Evolutionary conservation across 2,797 vertebrate genomes (phyloP).

Genomic region (Ispidina lecontei): DNA sequence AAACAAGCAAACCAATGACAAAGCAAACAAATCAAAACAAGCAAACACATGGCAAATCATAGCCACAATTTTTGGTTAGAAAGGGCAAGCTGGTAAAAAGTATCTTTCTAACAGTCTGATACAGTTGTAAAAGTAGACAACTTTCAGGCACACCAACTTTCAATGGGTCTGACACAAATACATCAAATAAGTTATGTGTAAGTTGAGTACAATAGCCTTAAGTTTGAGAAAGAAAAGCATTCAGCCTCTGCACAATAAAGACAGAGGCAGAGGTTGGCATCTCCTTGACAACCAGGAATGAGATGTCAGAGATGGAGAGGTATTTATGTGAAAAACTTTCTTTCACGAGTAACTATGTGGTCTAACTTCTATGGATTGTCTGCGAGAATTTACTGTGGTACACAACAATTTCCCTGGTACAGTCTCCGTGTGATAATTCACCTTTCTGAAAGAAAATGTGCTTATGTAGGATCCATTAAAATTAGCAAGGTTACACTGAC

Average conservation of each 20-base stretch:
- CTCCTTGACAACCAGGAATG: background rate
- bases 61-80: background rate
- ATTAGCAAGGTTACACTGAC: fast-evolving
- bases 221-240: background rate
- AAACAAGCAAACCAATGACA: background rate
- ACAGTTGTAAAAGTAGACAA: background rate
- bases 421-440: background rate
- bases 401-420: background rate
- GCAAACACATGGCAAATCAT: no score
- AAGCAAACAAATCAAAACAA: background rate
- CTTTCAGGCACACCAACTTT: background rate
- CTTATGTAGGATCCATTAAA: background rate
- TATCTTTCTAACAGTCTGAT: background rate
- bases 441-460: background rate
- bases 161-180: background rate
- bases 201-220: background rate
- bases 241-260: background rate
- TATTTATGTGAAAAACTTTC: background rate
- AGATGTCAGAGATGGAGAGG: background rate
- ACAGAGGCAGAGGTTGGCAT: background rate
- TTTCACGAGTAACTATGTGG: background rate
- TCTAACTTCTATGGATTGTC: background rate
- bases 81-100: background rate
- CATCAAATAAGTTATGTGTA: background rate
- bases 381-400: background rate